Percentiles rank a stretch among this genome's conserved stretches.
Conservation (phyloP, 92 coral and sea anemone species). For the Epizoanthus fatuus region DNA sequence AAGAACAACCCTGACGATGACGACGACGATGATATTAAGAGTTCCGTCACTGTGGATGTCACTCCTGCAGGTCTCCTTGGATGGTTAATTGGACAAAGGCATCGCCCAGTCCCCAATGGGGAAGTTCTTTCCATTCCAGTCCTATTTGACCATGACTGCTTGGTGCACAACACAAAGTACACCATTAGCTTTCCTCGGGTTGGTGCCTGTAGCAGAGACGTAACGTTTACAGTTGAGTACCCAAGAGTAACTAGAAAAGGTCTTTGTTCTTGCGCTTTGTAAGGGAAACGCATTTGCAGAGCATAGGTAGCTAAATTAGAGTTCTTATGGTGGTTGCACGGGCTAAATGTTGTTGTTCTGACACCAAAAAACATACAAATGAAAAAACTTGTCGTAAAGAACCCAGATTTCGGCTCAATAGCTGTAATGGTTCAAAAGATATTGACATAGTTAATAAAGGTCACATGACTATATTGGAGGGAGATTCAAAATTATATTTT, state of each 20-base stretch:
- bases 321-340: too few relatives aligned
- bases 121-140: constrained; percentile 29
- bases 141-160: constrained; percentile 6
- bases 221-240: constrained; percentile 43
- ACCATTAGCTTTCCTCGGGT: constrained; percentile 54
- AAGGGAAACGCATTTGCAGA: constrained; percentile 48
- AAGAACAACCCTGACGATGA: constrained; percentile 28
- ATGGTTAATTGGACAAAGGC: constrained; percentile 65
- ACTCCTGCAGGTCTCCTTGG: constrained; percentile 54
- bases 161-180: constrained; percentile 51
- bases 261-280: constrained; percentile 45
- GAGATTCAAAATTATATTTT: too few relatives aligned
- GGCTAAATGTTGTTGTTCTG: too few relatives aligned
- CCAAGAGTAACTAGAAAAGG: constrained; percentile 27
- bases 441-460: too few relatives aligned
- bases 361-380: too few relatives aligned
- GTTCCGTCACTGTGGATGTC: constrained; percentile 14
- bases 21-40: constrained; percentile 21
- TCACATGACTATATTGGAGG: too few relatives aligned
- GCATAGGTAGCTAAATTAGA: neutral
- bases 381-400: too few relatives aligned
- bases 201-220: constrained; percentile 48
- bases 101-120: constrained; percentile 44
- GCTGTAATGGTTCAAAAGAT: too few relatives aligned
- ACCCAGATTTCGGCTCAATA: too few relatives aligned